Base-by-base conservation (phyloP, 2,113 vertebrate species). In the Callipepla californica region DNA sequence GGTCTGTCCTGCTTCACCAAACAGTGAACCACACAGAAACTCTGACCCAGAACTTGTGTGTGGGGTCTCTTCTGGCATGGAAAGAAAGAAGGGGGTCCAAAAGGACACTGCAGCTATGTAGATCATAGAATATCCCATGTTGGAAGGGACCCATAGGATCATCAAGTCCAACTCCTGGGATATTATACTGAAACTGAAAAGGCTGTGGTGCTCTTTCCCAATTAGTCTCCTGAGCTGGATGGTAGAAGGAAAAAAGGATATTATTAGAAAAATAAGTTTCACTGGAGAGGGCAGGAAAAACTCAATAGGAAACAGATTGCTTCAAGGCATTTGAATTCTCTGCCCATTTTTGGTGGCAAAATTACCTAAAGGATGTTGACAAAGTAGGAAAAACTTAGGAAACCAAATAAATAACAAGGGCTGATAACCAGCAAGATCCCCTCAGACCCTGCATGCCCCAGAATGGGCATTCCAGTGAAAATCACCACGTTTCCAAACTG, bases 391-490 rank as follows among this genome's bases (percentile, higher is more conserved):
- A 42, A 91, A 47, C 69, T 88, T 61, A 84, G 73, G 74, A 81
- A 92, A 69, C 44, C 10, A 53, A 95, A 85, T 40, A 75, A 83
- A 75, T 50, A 80, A 58, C 66, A 88, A 94, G 51, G 44, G 20
- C 32, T 65, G 85, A 83, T 83, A 90, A 93, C 63, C 87, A 92
- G 36, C 81, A 47, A 74, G 75, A 65, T 93, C 73, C 80, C 38
- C 88, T 72, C 72, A 89, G 48, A 78, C 48, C 66, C 65, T 36
- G 18, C 0, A 0, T 47, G 18, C 82, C 53, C 76, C 77, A 75
- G 62, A 93, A 81, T n/a, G 73, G 93, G 66, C 88, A 93, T 90
- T 96, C 87, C 94, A 90, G 28, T 72, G 80, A 91, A 95, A 96
- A 88, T 68, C 87, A 90, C 79, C 63, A 11, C 80, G 59, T 93